Base-by-base conservation (phyloP, 1,140 invertebrate genomes). In the Brachionus angularis region DNA sequence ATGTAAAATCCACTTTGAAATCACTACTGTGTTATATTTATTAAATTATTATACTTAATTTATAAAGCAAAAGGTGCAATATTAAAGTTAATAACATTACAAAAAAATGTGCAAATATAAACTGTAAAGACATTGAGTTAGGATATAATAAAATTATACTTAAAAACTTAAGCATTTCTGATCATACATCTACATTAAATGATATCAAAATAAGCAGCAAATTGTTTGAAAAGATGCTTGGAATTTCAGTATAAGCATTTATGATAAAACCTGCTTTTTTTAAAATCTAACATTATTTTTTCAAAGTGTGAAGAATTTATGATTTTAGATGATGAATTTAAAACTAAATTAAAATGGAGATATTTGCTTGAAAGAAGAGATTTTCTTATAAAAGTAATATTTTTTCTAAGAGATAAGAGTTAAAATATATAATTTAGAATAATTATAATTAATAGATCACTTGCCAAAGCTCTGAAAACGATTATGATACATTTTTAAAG, bases 51-150 rank as follows among this genome's bases (percentile, higher is more conserved):
- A 29, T 27, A 27, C 29, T 10, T 14, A 25, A 25, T 39, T n/a
- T 42, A 29, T 67, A 31, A 47, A 67, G 62, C 23, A 67, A 67
- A 46, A 21, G 47, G 31, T 67, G 62, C n/a, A 47, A 50, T 31
- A 47, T 50, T 21, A 18, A 31, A 5, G 27, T 67, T 2, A 25
- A 47, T 23, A 14, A 8, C 2, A n/a, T 39, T n/a, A 39, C 21
- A 12, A 46, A 36, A 29, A 46, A 67, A 27, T 67, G 62, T 67
- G 29, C 62, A 18, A 58, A 58, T 39, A 31, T 39, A 29, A 50
- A 67, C 25, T 67, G 62, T 47, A 50, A 67, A 46, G 12, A 14
- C 12, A 1, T 31, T 12, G 62, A 29, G 8, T 27, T 31, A 10
- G 62, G 62, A 5, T 67, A 67, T 47, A 21, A 4, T 1, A 67